Evolutionary conservation across 2,113 vertebrate genomes (phyloP), one percentile per base, ranked within the genome.

Genomic region (Sardina pilchardus): DNA sequence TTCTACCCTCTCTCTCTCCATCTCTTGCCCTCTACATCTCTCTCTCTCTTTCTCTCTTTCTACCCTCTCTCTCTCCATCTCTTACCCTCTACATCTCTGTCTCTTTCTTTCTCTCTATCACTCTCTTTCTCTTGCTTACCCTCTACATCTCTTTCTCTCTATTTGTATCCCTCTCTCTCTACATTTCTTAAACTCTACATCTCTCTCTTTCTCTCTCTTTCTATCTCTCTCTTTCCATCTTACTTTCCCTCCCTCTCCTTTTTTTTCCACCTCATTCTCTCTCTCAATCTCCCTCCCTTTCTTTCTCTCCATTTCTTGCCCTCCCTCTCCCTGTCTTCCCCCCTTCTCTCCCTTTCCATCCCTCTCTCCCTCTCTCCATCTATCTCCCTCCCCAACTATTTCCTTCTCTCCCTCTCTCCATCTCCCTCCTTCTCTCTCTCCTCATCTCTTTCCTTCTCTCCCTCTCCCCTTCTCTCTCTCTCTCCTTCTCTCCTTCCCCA

Each of bases 331-430:
- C 82, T 47, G n/a, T n/a, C 39, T 2, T 42, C 39, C 4, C 39
- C 4, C 39, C 39, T 4, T 42, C 39, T 42, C 39, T 16, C 44
- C 14, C 82, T 47, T 80, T 39, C 63, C 59, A 16, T 26, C 6
- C 84, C 44, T 83, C 81, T 44, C 84, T 83, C 81, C 34, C 84
- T 26, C 34, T 75, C 53, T 71, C 39, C 39, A 39, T 50, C 24
- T 75, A n/a, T n/a, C n/a, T n/a, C n/a, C n/a, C n/a, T n/a, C n/a
- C n/a, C n/a, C n/a, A n/a, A n/a, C n/a, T n/a, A n/a, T n/a, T n/a
- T n/a, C n/a, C n/a, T 45, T 75, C 71, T 82, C 30, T 85, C 34
- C 53, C 36, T 82, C 24, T 45, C 39, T n/a, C 19, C n/a, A n/a
- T n/a, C 19, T 84, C 3, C 21, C 81, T 50, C 42, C 80, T 53